A percentile compares a stretch with the other conserved stretches of the same genome.
Conservation (phyloP, 2,113 vertebrate genomes). For the Xenopus borealis region DNA sequence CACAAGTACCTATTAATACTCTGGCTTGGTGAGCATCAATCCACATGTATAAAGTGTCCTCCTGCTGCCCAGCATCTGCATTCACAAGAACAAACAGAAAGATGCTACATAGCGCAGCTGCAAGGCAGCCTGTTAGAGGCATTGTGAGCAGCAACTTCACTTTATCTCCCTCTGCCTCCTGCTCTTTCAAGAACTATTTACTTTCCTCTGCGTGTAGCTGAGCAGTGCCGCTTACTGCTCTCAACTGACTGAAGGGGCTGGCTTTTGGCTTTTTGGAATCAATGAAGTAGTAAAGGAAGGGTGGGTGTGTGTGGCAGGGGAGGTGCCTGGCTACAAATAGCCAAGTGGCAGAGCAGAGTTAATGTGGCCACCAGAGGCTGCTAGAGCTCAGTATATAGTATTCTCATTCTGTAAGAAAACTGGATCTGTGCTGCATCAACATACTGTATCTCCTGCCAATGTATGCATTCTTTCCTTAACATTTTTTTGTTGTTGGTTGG, state of each 20-base stretch:
- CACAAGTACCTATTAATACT: slow-evolving; percentile 72
- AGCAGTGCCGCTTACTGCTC: slow-evolving; percentile 14
- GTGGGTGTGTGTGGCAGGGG: slow-evolving; percentile 7
- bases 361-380: background rate
- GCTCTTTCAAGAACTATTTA: slow-evolving; percentile 7
- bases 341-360: no score
- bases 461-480: no score
- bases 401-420: no score
- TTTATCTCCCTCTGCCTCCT: slow-evolving; percentile 7
- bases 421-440: no score
- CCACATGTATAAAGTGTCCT: slow-evolving; percentile 80
- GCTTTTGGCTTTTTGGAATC: slow-evolving; percentile 21
- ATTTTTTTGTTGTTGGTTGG: no score
- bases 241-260: slow-evolving; percentile 34
- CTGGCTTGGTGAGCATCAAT: slow-evolving; percentile 79
- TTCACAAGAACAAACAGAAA: slow-evolving; percentile 58
- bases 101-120: slow-evolving; percentile 61
- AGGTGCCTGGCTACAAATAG: slow-evolving; percentile 17
- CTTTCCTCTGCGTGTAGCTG: background rate
- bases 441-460: no score
- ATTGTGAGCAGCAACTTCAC: slow-evolving; percentile 48
- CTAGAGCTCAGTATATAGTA: background rate
- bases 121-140: slow-evolving; percentile 51
- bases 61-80: slow-evolving; percentile 59
- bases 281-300: slow-evolving; percentile 42